Conservation (phyloP, 2,888 invertebrate species). For the Drosophila siamana region DNA sequence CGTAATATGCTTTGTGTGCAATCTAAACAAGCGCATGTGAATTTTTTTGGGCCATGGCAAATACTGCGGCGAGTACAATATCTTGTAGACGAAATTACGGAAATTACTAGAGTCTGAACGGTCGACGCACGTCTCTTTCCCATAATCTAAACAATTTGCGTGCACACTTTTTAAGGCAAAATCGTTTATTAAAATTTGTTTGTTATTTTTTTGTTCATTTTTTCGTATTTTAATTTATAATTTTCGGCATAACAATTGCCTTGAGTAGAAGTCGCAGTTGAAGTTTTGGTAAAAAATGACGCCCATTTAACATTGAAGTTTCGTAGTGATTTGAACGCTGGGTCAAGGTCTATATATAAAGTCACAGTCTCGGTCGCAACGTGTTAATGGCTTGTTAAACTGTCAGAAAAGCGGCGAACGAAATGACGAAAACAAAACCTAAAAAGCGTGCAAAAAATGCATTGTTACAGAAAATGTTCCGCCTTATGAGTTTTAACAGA, state of each 20-base stretch:
- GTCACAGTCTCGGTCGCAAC: slow-evolving; percentile 33
- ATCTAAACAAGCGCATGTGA: slow-evolving; percentile 62
- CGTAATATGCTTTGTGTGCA: slow-evolving; percentile 24
- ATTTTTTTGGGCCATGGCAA: slow-evolving; percentile 68
- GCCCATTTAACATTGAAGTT: slow-evolving; percentile 51
- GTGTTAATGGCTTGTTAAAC: slow-evolving; percentile 60
- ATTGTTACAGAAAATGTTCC: slow-evolving; percentile 50
- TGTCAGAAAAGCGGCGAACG: slow-evolving; percentile 23
- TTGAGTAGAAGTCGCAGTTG: slow-evolving; percentile 1
- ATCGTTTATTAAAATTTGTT: slow-evolving; percentile 24
- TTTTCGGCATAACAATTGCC: slow-evolving; percentile 35
- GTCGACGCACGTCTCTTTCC: slow-evolving; percentile 53
- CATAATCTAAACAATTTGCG: slow-evolving; percentile 30
- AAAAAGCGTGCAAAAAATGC: slow-evolving; percentile 54
- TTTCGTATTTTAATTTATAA: slow-evolving; percentile 1
- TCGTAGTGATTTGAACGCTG: slow-evolving; percentile 30
- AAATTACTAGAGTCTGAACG: slow-evolving; percentile 51
- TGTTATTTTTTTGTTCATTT: slow-evolving; percentile 5
- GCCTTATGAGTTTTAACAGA: slow-evolving; percentile 40
- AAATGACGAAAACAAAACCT: slow-evolving; percentile 20
- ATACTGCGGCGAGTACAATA: slow-evolving; percentile 23
- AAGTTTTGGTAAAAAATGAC: slow-evolving; percentile 39
- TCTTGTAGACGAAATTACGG: slow-evolving; percentile 53
- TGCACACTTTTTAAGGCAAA: slow-evolving; percentile 17
- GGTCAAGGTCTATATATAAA: slow-evolving; percentile 58